phyloP scores from a whole-genome alignment of 2,113 vertebrate genomes.

The Marmota flaviventris region DNA sequence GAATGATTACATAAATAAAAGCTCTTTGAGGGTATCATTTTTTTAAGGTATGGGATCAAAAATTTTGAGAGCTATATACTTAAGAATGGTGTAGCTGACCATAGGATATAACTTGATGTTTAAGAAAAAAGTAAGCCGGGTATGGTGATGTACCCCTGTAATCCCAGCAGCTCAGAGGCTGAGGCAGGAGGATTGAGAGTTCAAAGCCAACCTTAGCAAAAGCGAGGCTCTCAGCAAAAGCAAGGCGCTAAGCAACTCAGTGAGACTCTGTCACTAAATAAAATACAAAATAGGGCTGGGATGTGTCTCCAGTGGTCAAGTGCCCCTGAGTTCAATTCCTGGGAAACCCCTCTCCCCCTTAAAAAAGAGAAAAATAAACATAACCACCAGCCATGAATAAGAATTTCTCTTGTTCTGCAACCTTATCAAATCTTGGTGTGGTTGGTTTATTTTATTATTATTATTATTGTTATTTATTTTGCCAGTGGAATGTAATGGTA shows the following conservation, averaged over 20 bases:
- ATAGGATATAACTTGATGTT: neutral
- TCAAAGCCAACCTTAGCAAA: no score
- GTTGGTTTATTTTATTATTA: neutral
- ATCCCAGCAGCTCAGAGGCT: no score
- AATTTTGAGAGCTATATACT: neutral
- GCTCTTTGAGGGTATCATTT: neutral
- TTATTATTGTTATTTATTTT: neutral
- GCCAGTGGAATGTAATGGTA: neutral
- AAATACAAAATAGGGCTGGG: no score
- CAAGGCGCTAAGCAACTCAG: no score
- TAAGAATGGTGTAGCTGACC: neutral
- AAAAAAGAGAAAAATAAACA: no score
- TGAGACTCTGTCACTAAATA: no score
- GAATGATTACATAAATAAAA: neutral
- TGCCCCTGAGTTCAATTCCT: no score
- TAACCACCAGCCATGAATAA: neutral
- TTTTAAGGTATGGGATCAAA: neutral
- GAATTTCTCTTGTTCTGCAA: neutral
- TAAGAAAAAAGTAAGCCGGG: neutral
- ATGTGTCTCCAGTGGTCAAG: no score
- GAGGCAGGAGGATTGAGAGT: no score
- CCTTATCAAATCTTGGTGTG: neutral
- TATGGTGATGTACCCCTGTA: no score
- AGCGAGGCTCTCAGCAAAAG: no score
- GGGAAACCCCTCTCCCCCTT: no score